phyloP scores from a whole-genome alignment of 2,113 vertebrate species.

The Mesembrinibis cayennensis region DNA sequence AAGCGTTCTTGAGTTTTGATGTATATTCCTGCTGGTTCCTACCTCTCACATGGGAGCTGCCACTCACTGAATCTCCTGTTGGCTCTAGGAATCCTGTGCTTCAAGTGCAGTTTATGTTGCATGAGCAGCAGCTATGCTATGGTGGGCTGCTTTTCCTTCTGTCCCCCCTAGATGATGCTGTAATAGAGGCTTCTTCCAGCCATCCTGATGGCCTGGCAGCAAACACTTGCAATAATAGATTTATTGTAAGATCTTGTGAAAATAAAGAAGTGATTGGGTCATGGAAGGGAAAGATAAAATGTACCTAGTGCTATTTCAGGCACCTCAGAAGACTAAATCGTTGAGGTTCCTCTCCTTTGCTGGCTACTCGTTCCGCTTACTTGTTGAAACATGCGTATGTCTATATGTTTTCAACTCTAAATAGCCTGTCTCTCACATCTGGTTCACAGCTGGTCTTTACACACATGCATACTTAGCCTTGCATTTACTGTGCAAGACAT shows the following conservation, averaged over 20 bases:
- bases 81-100: background rate
- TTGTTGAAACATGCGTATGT: background rate
- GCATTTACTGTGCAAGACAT: background rate
- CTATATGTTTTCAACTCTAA: background rate
- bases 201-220: background rate
- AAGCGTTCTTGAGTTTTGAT: constrained; percentile 18
- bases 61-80: background rate
- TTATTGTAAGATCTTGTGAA: constrained; percentile 9
- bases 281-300: background rate
- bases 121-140: background rate
- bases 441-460: constrained; percentile 20
- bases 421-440: background rate
- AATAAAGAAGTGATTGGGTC: background rate
- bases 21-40: background rate
- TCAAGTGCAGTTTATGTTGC: background rate
- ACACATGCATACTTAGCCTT: background rate
- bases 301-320: background rate
- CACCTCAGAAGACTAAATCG: constrained; percentile 30
- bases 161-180: constrained; percentile 56
- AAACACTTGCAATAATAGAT: background rate
- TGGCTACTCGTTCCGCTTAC: background rate
- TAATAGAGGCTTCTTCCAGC: constrained; percentile 47
- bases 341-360: constrained; percentile 4
- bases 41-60: background rate
- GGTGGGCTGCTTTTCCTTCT: constrained; percentile 50